Conservation (phyloP, 2,113 vertebrate genomes). For the Accipiter virgatus region DNA sequence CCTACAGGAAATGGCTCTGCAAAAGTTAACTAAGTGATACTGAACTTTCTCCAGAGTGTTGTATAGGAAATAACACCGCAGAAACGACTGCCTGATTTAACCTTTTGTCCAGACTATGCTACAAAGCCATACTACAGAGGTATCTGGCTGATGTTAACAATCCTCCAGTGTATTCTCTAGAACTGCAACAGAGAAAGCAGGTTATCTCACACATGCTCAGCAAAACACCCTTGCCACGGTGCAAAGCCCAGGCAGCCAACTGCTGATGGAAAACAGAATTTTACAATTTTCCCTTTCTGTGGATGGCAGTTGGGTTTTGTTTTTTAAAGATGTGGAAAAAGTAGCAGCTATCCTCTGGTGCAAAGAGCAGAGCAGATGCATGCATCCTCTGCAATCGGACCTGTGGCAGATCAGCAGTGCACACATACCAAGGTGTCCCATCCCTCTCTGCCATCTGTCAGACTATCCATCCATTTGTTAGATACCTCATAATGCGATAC, state of each 20-base stretch:
- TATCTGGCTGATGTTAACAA: slow-evolving; percentile 30
- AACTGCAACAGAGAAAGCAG: neutral
- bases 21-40: slow-evolving; percentile 50
- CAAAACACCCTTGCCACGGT: neutral
- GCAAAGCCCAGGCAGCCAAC: neutral
- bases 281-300: neutral
- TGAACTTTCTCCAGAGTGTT: slow-evolving; percentile 51
- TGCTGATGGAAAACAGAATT: neutral
- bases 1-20: slow-evolving; percentile 52
- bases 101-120: slow-evolving; percentile 6
- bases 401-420: neutral
- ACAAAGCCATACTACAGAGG: neutral
- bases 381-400: neutral
- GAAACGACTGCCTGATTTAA: neutral
- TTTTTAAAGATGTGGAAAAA: neutral
- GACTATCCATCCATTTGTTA: neutral
- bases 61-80: slow-evolving; percentile 14
- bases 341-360: neutral
- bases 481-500: fast-evolving
- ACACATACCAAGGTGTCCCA: neutral
- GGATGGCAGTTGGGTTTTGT: neutral
- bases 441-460: neutral
- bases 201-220: slow-evolving; percentile 28
- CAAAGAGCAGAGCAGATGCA: neutral
- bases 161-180: neutral